phyloP scores from a whole-genome alignment of 2,113 vertebrate genomes.

The Paracyprichromis sp. region DNA sequence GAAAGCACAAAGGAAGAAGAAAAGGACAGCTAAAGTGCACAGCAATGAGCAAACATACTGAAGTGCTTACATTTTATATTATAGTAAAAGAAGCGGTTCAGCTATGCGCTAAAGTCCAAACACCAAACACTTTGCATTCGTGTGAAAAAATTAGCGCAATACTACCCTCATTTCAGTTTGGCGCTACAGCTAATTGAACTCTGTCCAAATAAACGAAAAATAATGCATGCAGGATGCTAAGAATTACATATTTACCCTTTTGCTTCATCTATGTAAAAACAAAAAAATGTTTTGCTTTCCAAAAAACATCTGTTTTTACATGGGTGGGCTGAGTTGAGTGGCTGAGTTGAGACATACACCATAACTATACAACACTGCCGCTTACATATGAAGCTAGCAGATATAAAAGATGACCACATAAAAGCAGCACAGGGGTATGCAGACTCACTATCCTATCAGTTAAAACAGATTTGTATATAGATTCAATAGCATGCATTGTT shows the following conservation, averaged over 20 bases:
- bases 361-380: not conserved
- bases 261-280: not conserved
- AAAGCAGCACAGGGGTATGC: not conserved
- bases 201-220: not conserved
- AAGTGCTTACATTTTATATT: not conserved
- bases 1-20: not conserved
- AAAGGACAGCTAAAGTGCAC: not conserved
- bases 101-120: not conserved
- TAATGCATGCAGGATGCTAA: not conserved
- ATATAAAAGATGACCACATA: not conserved
- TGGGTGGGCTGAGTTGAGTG: not conserved
- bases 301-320: not conserved
- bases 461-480: not conserved
- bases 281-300: not conserved
- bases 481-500: not conserved
- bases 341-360: not conserved
- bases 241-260: not conserved
- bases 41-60: not conserved
- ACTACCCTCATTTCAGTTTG: not conserved
- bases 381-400: not conserved
- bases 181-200: not conserved
- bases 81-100: not conserved
- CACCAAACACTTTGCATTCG: not conserved
- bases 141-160: not conserved
- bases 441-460: not conserved